A percentile compares a stretch with the other conserved stretches of the same genome.
These are phyloP conservation scores for Romanogobio albipinnatus DNA, from an alignment of 2,113 vertebrate species.

Conservation along the genomic window DNA sequence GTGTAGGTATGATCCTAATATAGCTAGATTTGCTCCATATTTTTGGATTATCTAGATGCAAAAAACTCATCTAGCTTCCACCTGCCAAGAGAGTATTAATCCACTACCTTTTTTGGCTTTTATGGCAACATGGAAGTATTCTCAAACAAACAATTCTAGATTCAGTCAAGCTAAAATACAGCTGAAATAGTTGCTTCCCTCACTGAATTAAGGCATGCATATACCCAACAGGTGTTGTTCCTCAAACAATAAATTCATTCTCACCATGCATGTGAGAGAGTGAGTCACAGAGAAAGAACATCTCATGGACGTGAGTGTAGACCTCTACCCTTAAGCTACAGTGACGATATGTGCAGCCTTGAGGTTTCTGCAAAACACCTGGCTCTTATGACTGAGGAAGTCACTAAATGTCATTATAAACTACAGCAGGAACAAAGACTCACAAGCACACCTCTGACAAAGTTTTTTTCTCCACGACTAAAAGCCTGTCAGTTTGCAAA, in stretches of 20 bases:
- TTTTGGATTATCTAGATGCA: not conserved
- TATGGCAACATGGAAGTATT: not conserved
- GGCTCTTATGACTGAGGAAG: slow-evolving; percentile 4
- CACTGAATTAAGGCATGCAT: not conserved
- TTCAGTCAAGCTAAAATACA: not conserved
- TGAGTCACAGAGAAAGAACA: not conserved
- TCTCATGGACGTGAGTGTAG: not conserved
- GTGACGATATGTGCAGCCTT: not conserved
- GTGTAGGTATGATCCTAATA: not conserved
- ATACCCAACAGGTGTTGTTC: slow-evolving; percentile 21
- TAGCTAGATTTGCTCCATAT: not conserved
- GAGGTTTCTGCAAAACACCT: slow-evolving; percentile 19
- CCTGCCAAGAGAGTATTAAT: not conserved
- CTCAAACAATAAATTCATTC: slow-evolving; percentile 1
- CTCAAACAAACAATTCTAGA: not conserved
- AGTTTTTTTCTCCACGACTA: not conserved
- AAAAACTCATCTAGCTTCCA: not conserved
- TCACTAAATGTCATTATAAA: slow-evolving; percentile 8
- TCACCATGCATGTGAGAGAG: not conserved
- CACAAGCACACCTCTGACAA: not conserved
- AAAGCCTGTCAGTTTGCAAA: slow-evolving; percentile 1
- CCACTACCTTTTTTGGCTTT: not conserved
- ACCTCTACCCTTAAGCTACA: not conserved
- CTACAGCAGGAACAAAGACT: slow-evolving; percentile 11
- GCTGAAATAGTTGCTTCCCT: not conserved